A percentile compares a stretch with the other conserved stretches of the same genome.
These are phyloP conservation scores for Panthera uncia DNA, from an alignment of 2,113 vertebrate genomes.

Conservation along the genomic window DNA sequence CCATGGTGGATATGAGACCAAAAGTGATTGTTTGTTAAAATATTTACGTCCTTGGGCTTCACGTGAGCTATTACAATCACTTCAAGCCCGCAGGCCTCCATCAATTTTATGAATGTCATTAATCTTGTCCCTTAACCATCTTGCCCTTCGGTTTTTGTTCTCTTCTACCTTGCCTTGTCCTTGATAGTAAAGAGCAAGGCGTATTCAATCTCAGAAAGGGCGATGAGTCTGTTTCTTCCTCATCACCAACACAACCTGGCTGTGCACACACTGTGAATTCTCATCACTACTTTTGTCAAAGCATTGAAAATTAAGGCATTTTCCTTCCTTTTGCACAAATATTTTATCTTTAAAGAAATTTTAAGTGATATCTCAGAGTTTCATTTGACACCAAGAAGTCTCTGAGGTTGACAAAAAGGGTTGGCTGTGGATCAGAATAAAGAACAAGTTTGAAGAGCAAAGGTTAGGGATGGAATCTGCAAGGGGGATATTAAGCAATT, in stretches of 20 bases:
- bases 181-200: not conserved
- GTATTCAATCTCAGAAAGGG: not conserved
- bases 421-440: not conserved
- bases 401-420: not conserved
- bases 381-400: not conserved
- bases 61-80: not conserved
- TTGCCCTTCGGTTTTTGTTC: not conserved
- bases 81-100: conserved; percentile 30
- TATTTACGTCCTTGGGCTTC: not conserved
- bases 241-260: not conserved
- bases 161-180: conserved; percentile 10
- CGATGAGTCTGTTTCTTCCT: not conserved
- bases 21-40: conserved; percentile 27
- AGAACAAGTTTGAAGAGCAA: not conserved
- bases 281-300: not conserved
- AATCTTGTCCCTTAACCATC: conserved; percentile 54
- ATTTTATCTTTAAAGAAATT: not conserved
- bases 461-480: not conserved
- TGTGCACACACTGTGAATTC: not conserved
- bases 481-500: not conserved
- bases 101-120: conserved; percentile 61
- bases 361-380: not conserved
- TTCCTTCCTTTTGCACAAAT: not conserved
- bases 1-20: not conserved
- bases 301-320: not conserved